These are phyloP conservation scores for Bovichtus variegatus DNA, from an alignment of 2,797 vertebrate genomes.

Conservation along the genomic window DNA sequence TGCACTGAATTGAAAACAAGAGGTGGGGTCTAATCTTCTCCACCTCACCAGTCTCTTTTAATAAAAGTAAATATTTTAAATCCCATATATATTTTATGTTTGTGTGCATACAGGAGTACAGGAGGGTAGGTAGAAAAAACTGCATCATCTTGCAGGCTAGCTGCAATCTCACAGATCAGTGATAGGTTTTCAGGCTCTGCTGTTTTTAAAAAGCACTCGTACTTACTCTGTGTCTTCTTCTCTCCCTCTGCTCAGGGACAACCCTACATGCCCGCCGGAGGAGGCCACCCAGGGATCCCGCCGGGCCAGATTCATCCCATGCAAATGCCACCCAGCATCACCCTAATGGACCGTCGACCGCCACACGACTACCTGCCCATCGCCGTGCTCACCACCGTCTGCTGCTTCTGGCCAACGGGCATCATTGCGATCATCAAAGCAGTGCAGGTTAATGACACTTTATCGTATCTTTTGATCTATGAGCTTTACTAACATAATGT, in stretches of 20 bases:
- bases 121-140: neutral
- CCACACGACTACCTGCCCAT: slow-evolving; percentile 97
- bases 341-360: slow-evolving; percentile 91
- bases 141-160: neutral
- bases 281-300: slow-evolving; percentile 82
- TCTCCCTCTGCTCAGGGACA: slow-evolving; percentile 77
- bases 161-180: slow-evolving; percentile 12
- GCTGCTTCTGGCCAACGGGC: slow-evolving; percentile 97
- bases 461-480: slow-evolving; percentile 24
- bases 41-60: neutral
- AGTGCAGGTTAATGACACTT: slow-evolving; percentile 87
- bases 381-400: slow-evolving; percentile 94
- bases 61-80: neutral
- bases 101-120: neutral
- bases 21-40: neutral
- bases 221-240: neutral
- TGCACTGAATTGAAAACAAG: neutral
- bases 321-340: slow-evolving; percentile 91
- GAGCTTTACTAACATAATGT: slow-evolving; percentile 32
- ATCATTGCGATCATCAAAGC: slow-evolving; percentile 97
- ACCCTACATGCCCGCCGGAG: slow-evolving; percentile 85
- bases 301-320: slow-evolving; percentile 88
- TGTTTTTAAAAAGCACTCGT: neutral
- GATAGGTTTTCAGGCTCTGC: neutral
- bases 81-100: neutral